Evolutionary conservation across 1,140 invertebrate genomes (phyloP), one percentile per base, ranked within the genome.

Genomic region (Ditylenchus dipsaci): DNA sequence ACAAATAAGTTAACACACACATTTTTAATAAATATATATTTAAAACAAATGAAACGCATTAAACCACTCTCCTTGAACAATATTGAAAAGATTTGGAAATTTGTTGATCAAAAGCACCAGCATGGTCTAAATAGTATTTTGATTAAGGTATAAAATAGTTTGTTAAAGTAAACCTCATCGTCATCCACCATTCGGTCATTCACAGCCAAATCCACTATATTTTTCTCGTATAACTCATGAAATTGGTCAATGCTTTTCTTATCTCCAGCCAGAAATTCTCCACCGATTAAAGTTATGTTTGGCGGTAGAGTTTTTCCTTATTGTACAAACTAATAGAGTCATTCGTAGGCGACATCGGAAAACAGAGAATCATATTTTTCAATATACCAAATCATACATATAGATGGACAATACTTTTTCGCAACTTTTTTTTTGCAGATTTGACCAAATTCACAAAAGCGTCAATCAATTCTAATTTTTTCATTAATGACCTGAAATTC

Each of bases 11-110:
- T n/a, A n/a, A n/a, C n/a, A n/a, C n/a, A n/a, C n/a, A n/a, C n/a
- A n/a, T n/a, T n/a, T n/a, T n/a, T n/a, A n/a, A n/a, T n/a, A n/a
- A n/a, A n/a, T n/a, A n/a, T n/a, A n/a, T n/a, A n/a, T n/a, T 76
- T 57, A 72, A 47, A 80, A 79, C 17, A 79, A 42, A 53, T 68
- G 53, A 67, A 80, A 80, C 9, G 77, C 78, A 62, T 80, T 78
- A 62, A 76, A 81, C 78, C 78, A 80, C 27, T 80, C 78, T 19
- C 76, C 78, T 29, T 74, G 72, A 21, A 69, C 66, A 23, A 80
- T 19, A 59, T 79, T 63, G 49, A 80, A 80, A 13, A 80, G 63
- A 23, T 70, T 33, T 21, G 78, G 77, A 21, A 67, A 60, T 19
- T 78, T 76, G 33, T 81, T 78, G 60, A 80, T 78, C 27, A 76